Evolutionary conservation across 2,113 vertebrate species (phyloP).

Genomic region (Gopherus flavomarginatus): DNA sequence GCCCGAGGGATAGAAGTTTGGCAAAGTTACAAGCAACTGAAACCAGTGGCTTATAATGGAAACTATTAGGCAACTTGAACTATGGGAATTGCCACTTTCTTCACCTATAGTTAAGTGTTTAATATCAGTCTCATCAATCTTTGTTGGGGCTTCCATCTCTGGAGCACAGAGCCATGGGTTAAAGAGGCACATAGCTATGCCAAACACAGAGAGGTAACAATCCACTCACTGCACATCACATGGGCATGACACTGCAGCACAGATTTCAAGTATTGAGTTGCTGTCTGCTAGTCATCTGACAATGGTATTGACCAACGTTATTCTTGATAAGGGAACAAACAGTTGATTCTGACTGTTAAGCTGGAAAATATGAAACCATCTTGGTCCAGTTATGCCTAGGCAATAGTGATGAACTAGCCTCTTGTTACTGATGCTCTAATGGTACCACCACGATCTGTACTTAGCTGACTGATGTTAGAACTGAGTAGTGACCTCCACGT

Average conservation of each 20-base stretch:
- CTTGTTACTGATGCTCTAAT: neutral
- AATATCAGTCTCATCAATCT: no score
- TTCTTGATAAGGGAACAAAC: neutral
- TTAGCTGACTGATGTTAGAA: neutral
- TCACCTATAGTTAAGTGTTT: no score
- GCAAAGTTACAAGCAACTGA: neutral
- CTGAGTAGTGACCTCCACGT: neutral
- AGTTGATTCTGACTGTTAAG: no score
- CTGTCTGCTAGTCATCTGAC: neutral
- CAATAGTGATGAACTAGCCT: no score
- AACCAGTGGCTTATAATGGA: neutral
- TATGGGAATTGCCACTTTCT: neutral
- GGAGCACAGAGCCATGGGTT: no score
- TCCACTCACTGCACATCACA: fast-evolving
- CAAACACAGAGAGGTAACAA: fast-evolving
- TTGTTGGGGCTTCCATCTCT: no score
- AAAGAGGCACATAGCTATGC: no score
- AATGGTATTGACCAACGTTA: fast-evolving
- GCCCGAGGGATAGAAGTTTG: neutral
- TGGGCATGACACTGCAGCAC: fast-evolving
- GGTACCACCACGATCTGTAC: neutral
- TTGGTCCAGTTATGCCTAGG: neutral
- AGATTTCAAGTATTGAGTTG: fast-evolving
- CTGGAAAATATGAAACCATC: no score
- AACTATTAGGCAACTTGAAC: neutral